Base-by-base conservation (phyloP, 2,113 vertebrate genomes). In the Lates calcarifer region DNA sequence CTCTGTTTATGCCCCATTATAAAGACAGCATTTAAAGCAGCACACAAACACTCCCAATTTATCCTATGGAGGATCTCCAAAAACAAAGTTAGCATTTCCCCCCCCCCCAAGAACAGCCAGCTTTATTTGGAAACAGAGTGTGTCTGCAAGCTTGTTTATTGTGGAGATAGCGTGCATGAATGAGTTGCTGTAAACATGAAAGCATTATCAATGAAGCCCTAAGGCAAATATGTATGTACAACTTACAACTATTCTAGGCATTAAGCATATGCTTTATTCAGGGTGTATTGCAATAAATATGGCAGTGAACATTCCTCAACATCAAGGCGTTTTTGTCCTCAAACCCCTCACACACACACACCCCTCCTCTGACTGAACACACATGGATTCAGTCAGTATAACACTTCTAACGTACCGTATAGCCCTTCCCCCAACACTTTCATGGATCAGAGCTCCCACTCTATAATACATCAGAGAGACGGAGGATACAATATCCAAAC, bases 381-480 rank as follows among this genome's bases (percentile, higher is more conserved):
- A 77, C 63, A 76, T 22, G 76, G n/a, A 67, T 31, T 71, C 61
- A 71, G 61, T 69, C 13, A 47, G 51, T 55, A 65, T 67, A 43
- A 45, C 53, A 81, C 39, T 85, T 72, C 69, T 60, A 77, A 77
- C 56, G 77, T 63, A 33, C 51, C 49, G 74, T 49, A 3, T 41
- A 43, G 5, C 66, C 75, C 75, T 45, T 68, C 81, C 85, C 81
- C 49, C 61, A 62, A 68, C 63, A 70, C 56, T 61, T 83, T 78
- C 77, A 72, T 64, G 73, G 82, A 79, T 90, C 90, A 81, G 64
- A 79, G 85, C 74, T 87, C 69, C 68, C 77, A 85, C 73, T 89
- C 74, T 76, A 88, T 89, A 88, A 90, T 88, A 87, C 85, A 87
- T 91, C 86, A 88, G 58, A 87, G 81, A 83, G 61, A 78, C 22